A percentile compares a stretch with the other conserved stretches of the same genome.
phyloP scores from a whole-genome alignment of 1,140 invertebrate species.

The Pachypeltis micranthus region DNA sequence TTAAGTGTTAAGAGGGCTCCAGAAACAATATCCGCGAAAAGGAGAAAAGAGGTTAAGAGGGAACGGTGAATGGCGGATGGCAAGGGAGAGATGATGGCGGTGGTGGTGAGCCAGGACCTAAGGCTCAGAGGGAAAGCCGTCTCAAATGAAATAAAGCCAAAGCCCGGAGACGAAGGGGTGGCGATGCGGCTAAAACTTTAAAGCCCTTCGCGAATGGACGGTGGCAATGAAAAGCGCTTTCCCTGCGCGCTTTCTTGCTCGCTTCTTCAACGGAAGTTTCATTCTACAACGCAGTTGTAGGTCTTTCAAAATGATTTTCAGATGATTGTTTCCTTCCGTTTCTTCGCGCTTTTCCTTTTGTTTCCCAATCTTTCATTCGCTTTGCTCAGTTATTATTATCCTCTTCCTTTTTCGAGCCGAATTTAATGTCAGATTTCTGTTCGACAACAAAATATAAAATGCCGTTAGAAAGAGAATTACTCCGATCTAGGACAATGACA shows the following conservation, averaged over 20 bases:
- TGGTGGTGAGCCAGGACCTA: too few species aligned
- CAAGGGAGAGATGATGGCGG: too few species aligned
- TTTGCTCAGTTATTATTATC: too few species aligned
- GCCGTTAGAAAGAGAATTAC: too few species aligned
- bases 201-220: background rate
- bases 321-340: background rate
- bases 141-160: background rate
- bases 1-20: background rate
- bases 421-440: too few species aligned
- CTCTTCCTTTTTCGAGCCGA: too few species aligned
- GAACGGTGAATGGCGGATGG: background rate
- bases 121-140: background rate
- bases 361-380: too few species aligned
- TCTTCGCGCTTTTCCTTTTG: too few species aligned
- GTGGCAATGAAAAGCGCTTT: too few species aligned
- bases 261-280: background rate
- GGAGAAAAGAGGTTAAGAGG: background rate
- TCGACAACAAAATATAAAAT: too few species aligned
- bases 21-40: background rate
- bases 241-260: background rate
- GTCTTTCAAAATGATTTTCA: background rate
- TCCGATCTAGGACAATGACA: too few species aligned
- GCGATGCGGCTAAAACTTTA: background rate
- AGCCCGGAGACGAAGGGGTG: background rate
- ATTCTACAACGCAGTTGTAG: background rate